A percentile compares a stretch with the other conserved stretches of the same genome.
Evolutionary conservation across 2,113 vertebrate species (phyloP).

Genomic region (Lucifuga dentata): DNA sequence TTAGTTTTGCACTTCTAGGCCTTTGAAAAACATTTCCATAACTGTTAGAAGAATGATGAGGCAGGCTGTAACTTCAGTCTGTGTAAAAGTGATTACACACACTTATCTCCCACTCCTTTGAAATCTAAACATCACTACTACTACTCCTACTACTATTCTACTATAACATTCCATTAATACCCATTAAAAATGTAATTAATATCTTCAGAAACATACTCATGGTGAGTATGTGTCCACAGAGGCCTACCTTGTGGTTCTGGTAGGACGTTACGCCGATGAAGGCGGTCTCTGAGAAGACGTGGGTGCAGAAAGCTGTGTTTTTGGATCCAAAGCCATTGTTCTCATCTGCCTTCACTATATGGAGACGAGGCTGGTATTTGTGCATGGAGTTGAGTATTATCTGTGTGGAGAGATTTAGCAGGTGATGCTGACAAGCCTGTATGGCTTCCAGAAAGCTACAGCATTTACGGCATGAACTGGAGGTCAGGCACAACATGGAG

Average conservation of each 20-base stretch:
- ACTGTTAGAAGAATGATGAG: slow-evolving; percentile 6
- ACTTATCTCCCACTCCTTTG: too few relatives aligned
- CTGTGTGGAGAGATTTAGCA: slow-evolving; percentile 75
- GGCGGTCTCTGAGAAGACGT: slow-evolving; percentile 93
- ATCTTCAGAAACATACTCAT: too few relatives aligned
- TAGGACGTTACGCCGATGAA: slow-evolving; percentile 99
- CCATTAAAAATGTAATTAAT: too few relatives aligned
- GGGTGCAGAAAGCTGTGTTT: slow-evolving; percentile 96
- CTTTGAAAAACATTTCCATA: slow-evolving; percentile 19
- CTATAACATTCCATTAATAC: too few relatives aligned
- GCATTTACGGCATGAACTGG: slow-evolving; percentile 12
- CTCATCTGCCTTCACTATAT: slow-evolving; percentile 98
- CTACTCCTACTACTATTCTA: too few relatives aligned
- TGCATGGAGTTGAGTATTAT: slow-evolving; percentile 99
- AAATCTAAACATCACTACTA: too few relatives aligned
- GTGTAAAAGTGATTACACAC: too few relatives aligned
- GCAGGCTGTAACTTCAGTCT: background rate
- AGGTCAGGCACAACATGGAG: slow-evolving; percentile 6
- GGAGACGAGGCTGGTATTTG: slow-evolving; percentile 97
- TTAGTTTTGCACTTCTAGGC: slow-evolving; percentile 5
- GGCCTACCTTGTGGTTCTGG: slow-evolving; percentile 97
- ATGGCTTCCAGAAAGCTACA: slow-evolving; percentile 12
- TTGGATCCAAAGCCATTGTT: slow-evolving; percentile 97
- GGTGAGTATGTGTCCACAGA: too few relatives aligned
- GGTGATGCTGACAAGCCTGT: slow-evolving; percentile 43